A percentile compares a stretch with the other conserved stretches of the same genome.
phyloP scores from a whole-genome alignment of 37 sponge, comb jelly and placozoan genomes.

The Cladorhizidae sp. region DNA sequence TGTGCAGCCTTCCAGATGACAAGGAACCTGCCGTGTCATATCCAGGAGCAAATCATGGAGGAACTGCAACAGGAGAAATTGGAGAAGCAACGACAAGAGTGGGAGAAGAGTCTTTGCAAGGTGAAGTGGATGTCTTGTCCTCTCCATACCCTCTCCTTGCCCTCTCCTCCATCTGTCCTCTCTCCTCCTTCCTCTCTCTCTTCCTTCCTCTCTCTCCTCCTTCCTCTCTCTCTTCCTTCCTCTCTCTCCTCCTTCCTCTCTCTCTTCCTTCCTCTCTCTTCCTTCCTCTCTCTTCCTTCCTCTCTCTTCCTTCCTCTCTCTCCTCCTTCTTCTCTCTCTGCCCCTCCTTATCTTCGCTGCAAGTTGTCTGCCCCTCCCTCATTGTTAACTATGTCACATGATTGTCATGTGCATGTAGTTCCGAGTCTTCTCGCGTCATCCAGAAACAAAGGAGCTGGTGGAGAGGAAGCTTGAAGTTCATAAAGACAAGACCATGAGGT shows the following conservation, averaged over 20 bases:
- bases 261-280: constrained; percentile 30
- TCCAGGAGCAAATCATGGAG: constrained; percentile 50
- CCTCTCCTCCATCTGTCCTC: not conserved
- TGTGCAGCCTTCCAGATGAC: constrained; percentile 64
- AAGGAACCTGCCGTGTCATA: constrained; percentile 70
- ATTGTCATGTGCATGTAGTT: constrained; percentile 58
- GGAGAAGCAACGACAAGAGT: constrained; percentile 61
- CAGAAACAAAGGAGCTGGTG: constrained; percentile 34
- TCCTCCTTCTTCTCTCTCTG: too few species aligned
- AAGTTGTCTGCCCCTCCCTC: too few species aligned
- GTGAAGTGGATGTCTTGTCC: too few species aligned
- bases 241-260: constrained; percentile 26
- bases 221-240: constrained; percentile 36
- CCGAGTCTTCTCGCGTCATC: constrained; percentile 78
- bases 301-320: not conserved
- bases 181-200: not conserved
- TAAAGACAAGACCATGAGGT: constrained; percentile 64
- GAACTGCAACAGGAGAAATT: constrained; percentile 39
- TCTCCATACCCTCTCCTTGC: not conserved
- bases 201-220: constrained; percentile 17
- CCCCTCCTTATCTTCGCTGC: too few species aligned
- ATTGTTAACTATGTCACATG: not conserved
- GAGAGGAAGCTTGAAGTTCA: constrained; percentile 77
- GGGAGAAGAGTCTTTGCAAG: constrained; percentile 78
- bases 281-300: constrained; percentile 16